These are phyloP conservation scores for Percina caprodes DNA, from an alignment of 2,113 vertebrate species.

Conservation along the genomic window DNA sequence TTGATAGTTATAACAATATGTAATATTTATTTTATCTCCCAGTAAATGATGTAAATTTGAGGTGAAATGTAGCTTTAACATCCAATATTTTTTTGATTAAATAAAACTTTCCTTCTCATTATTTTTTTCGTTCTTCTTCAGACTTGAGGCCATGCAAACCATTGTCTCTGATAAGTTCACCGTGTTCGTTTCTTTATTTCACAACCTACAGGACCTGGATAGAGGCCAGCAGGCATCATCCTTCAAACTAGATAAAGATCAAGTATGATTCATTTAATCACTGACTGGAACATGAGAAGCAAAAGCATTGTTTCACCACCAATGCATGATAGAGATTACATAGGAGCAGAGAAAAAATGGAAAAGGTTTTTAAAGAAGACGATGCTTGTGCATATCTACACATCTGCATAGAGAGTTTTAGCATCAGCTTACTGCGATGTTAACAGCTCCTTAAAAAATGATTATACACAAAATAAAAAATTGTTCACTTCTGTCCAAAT, in stretches of 20 bases:
- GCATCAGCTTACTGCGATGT: not conserved
- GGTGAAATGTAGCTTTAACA: not conserved
- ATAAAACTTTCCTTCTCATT: not conserved
- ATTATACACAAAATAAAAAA: not conserved
- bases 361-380: not conserved
- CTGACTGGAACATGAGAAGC: constrained; percentile 59
- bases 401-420: constrained; percentile 35
- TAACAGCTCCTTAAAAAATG: constrained; percentile 5
- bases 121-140: not conserved
- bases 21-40: not conserved
- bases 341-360: constrained; percentile 43
- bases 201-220: constrained; percentile 55
- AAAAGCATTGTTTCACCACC: constrained; percentile 64
- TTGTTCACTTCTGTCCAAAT: constrained; percentile 42
- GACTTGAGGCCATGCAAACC: constrained; percentile 4
- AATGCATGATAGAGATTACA: constrained; percentile 47
- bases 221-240: constrained; percentile 69
- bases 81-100: not conserved
- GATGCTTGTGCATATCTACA: not conserved
- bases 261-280: constrained; percentile 75
- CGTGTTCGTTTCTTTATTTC: constrained; percentile 45
- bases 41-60: not conserved
- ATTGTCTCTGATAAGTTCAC: constrained; percentile 29
- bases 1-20: too few relatives aligned
- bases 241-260: constrained; percentile 75